Base-by-base conservation (phyloP, 2,888 invertebrate genomes). In the Lepidochitona cinerea region DNA sequence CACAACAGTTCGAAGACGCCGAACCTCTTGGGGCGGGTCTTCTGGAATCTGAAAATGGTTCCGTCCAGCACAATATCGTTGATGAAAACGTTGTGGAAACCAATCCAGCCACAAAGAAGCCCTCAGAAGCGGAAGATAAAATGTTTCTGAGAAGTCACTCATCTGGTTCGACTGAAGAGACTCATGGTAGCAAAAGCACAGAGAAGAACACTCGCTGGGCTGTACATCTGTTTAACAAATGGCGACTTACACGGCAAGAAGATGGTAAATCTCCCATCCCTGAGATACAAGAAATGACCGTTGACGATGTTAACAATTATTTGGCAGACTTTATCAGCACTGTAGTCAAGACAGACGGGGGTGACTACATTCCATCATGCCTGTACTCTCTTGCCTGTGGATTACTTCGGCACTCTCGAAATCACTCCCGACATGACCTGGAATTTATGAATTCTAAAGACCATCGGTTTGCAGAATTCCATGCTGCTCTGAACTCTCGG, bases 361-460 rank as follows among this genome's bases (percentile, higher is more conserved):
- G 29, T 4, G 14, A 18, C 23, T 59, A 59, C 59, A 59, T 29
- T 4, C 32, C 59, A 26, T 23, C 59, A 1, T 59, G 59, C 26
- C 26, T 59, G 29, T 59, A 59, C 59, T 59, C 59, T 2, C 59
- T 59, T 4, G 59, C 59, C 59, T 59, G 59, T 59, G 59, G 59
- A 23, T 14, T 59, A 12, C 26, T 59, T 23, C 59, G 59, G 1
- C 59, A 59, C 9, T 12, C 29, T 4, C 59, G 59, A 9, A 29
- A 32, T 26, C 23, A 23, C 18, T 23, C 29, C 23, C 23, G 59
- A 26, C 18, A 23, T 14, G 59, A 59, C 29, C 32, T 59, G 4
- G 59, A 59, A 23, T 59, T 59, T 26, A 59, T 59, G 59, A 59
- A 59, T 9, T 29, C 59, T 14, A 59, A 59, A 29, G 59, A 59